Evolutionary conservation across 2,888 invertebrate species (phyloP).

Genomic region (Dendrolimus houi): DNA sequence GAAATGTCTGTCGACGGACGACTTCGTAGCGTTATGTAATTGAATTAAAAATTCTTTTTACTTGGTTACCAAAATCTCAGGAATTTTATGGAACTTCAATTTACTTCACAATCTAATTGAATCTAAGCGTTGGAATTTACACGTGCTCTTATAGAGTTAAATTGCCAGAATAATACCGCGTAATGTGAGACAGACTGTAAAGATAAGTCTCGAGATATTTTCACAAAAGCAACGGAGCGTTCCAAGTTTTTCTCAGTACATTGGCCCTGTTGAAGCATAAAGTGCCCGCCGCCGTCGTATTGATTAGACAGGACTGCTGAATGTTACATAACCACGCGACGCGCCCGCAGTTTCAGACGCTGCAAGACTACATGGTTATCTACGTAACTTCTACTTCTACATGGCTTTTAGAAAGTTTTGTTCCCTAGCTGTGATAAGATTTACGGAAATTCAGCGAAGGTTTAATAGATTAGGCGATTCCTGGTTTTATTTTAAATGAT

Average conservation of each 20-base stretch:
- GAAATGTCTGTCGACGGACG: background rate
- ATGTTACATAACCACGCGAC: conserved; percentile 58
- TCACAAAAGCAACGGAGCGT: conserved; percentile 20
- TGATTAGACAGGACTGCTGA: conserved; percentile 65
- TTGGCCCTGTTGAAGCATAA: conserved; percentile 53
- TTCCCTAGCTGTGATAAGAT: conserved; percentile 13
- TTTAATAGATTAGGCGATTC: background rate
- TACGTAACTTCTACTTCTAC: conserved; percentile 16
- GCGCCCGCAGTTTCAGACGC: conserved; percentile 45
- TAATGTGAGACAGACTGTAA: conserved; percentile 31
- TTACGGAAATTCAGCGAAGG: conserved; percentile 8
- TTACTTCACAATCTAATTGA: too few species aligned
- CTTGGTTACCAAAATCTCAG: too few species aligned
- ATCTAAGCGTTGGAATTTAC: too few species aligned
- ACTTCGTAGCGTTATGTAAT: background rate
- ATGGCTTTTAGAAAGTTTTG: conserved; percentile 23
- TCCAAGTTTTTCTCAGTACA: conserved; percentile 47
- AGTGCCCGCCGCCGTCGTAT: conserved; percentile 55
- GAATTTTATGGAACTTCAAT: too few species aligned
- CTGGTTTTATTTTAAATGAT: conserved; percentile 1
- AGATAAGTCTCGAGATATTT: conserved; percentile 42
- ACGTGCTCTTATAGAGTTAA: conserved; percentile 8
- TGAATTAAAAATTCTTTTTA: too few species aligned
- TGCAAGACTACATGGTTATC: conserved; percentile 39
- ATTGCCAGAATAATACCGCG: conserved; percentile 23